phyloP scores from a whole-genome alignment of 2,888 invertebrate species.

The Callosobruchus maculatus region DNA sequence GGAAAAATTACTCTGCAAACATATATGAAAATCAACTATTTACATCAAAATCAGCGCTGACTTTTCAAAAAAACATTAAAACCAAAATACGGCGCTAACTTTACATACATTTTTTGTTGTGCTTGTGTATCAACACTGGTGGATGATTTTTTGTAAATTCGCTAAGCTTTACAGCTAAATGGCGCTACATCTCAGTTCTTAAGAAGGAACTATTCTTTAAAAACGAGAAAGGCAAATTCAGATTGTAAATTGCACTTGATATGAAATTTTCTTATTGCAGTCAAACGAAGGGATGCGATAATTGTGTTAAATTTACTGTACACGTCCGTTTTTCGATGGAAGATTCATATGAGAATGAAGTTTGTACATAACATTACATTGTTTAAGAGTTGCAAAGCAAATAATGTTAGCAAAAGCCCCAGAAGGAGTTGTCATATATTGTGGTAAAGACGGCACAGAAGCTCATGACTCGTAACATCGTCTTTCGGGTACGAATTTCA shows the following conservation, averaged over 20 bases:
- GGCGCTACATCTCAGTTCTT: background rate
- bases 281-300: background rate
- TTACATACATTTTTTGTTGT: background rate
- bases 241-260: constrained; percentile 1
- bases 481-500: no score
- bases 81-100: background rate
- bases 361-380: no score
- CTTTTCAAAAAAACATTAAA: background rate
- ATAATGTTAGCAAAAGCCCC: no score
- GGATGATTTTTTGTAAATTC: constrained; percentile 3
- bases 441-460: no score
- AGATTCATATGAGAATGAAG: background rate
- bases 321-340: no score
- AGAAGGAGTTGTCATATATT: no score
- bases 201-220: background rate
- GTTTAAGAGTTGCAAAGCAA: no score
- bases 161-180: constrained; percentile 1
- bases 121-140: background rate
- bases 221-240: background rate
- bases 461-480: no score
- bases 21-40: background rate
- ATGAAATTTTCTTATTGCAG: background rate
- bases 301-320: background rate
- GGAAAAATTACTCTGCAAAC: background rate
- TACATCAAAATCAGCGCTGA: background rate